phyloP scores from a whole-genome alignment of 2,888 invertebrate genomes.

The Mimumesa dahlbomi region DNA sequence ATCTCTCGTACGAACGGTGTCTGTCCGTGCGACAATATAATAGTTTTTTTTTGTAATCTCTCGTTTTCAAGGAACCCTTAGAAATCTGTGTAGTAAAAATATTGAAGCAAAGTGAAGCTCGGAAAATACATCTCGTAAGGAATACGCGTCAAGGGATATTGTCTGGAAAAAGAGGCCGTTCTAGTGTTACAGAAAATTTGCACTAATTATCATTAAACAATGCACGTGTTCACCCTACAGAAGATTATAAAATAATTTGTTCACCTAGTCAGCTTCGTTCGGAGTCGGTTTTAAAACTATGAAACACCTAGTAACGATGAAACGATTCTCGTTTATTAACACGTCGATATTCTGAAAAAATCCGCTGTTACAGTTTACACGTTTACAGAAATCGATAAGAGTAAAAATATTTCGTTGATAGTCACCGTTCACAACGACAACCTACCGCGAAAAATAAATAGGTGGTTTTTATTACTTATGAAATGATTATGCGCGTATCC shows the following conservation, averaged over 20 bases:
- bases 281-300: slow-evolving; percentile 7
- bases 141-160: not conserved
- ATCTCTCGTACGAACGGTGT: too few species aligned
- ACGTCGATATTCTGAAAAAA: too few species aligned
- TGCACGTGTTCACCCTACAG: too few species aligned
- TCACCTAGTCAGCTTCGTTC: not conserved
- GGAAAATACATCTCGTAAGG: not conserved
- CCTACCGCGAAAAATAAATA: slow-evolving; percentile 13
- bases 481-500: slow-evolving; percentile 16
- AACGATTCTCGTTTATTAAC: not conserved
- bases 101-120: not conserved
- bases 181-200: too few species aligned
- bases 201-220: too few species aligned
- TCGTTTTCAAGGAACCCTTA: not conserved
- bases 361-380: not conserved
- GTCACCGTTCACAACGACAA: slow-evolving; percentile 1
- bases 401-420: not conserved
- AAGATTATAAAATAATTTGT: too few species aligned
- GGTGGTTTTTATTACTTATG: slow-evolving; percentile 13
- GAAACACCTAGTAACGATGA: not conserved
- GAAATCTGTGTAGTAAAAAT: not conserved
- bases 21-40: too few species aligned
- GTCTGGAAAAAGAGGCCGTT: slow-evolving; percentile 16
- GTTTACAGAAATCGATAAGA: slow-evolving; percentile 3
- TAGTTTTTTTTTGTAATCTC: too few species aligned